Conservation (phyloP, 2,113 vertebrate species). For the Hemichromis elongatus region DNA sequence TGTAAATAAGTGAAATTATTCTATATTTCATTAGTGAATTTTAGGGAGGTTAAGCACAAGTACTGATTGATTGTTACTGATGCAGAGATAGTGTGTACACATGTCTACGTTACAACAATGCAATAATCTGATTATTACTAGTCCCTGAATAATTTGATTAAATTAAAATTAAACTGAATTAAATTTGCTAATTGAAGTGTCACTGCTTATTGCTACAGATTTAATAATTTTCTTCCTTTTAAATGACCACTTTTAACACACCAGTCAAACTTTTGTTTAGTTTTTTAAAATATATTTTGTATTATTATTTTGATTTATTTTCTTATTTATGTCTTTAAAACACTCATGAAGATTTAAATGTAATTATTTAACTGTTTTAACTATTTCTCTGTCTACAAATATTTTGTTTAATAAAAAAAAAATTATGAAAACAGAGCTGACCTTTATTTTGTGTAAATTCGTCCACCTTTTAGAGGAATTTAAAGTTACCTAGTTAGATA, state of each 20-base stretch:
- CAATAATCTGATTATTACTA: background rate
- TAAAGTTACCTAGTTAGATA: background rate
- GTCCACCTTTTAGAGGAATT: background rate
- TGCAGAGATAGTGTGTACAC: background rate
- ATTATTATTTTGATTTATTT: background rate
- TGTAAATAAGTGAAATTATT: background rate
- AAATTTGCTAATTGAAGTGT: background rate
- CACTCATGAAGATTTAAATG: background rate
- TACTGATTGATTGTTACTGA: background rate
- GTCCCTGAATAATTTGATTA: background rate
- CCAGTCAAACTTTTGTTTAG: background rate
- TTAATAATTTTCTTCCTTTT: background rate
- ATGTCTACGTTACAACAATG: background rate
- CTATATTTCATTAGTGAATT: background rate
- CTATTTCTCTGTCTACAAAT: background rate
- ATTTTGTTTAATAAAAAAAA: background rate
- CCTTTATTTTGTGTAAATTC: background rate
- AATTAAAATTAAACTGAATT: background rate
- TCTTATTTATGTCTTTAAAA: background rate
- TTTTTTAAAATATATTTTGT: background rate
- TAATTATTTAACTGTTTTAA: background rate
- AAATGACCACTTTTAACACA: background rate
- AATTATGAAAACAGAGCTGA: background rate
- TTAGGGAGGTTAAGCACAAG: background rate
- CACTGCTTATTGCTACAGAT: background rate